phyloP scores from a whole-genome alignment of 2,888 invertebrate genomes.

The Malacosoma neustria region DNA sequence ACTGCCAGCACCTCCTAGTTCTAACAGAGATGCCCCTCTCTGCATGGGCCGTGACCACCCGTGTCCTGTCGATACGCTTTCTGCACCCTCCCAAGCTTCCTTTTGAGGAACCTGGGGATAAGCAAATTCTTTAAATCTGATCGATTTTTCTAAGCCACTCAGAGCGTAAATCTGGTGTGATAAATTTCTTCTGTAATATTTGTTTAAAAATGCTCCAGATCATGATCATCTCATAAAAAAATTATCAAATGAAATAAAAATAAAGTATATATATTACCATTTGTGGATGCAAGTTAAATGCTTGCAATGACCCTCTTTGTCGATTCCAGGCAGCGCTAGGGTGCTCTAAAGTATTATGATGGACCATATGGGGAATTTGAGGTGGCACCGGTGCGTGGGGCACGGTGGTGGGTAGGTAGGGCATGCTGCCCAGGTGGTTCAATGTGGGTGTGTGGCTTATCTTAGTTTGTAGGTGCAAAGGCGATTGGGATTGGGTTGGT shows the following conservation, averaged over 20 bases:
- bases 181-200: too few species aligned
- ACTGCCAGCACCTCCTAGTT: conserved; percentile 37
- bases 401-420: conserved; percentile 41
- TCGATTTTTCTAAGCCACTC: too few species aligned
- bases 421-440: conserved; percentile 50
- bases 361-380: conserved; percentile 24
- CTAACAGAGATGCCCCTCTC: conserved; percentile 56
- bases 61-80: conserved; percentile 24
- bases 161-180: too few species aligned
- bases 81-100: conserved; percentile 46
- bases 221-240: too few species aligned
- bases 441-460: conserved; percentile 20
- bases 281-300: conserved; percentile 25
- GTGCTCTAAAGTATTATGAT: conserved; percentile 40
- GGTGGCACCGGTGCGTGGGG: conserved; percentile 25
- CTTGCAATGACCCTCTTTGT: conserved; percentile 42
- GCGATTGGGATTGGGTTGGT: conserved; percentile 22
- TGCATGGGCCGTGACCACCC: conserved; percentile 52
- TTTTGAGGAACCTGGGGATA: conserved; percentile 22
- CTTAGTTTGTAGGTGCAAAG: conserved; percentile 35
- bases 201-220: too few species aligned
- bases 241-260: too few species aligned
- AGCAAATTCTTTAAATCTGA: too few species aligned
- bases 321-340: conserved; percentile 41
- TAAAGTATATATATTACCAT: neutral